Percentiles rank a stretch among this genome's conserved stretches.
Evolutionary conservation across 1,140 invertebrate genomes (phyloP).

Genomic region (Eriocheir sinensis): DNA sequence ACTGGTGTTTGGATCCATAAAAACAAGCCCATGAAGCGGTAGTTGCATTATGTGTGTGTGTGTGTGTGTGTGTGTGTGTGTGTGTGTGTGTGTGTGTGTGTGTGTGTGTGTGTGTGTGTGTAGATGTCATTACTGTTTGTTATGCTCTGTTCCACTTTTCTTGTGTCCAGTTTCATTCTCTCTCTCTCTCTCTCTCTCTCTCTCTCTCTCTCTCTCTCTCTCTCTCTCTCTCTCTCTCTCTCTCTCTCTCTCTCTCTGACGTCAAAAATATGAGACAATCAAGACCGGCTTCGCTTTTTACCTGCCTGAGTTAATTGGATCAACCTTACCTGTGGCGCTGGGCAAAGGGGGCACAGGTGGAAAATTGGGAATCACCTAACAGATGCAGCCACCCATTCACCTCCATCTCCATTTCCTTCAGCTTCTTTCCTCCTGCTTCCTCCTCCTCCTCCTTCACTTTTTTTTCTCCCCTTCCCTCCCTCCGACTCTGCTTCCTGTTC

Average conservation of each 20-base stretch:
- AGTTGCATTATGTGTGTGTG: background rate
- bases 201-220: conserved; percentile 1
- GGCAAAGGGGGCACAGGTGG: background rate
- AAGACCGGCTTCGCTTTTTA: background rate
- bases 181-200: no score
- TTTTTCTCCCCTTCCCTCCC: background rate
- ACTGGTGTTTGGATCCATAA: background rate
- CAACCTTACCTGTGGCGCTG: background rate
- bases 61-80: background rate
- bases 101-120: background rate
- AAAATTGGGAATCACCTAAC: conserved; percentile 8
- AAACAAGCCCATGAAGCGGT: background rate
- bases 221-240: background rate
- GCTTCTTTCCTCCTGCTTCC: background rate
- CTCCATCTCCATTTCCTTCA: no score
- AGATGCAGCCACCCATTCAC: no score
- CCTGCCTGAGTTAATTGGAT: background rate
- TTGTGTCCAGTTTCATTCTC: no score
- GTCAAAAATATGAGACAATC: conserved; percentile 7
- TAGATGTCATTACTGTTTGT: no score
- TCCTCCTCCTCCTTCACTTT: conserved; percentile 8
- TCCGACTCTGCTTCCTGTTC: no score
- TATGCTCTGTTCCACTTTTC: no score
- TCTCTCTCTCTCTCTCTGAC: background rate
- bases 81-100: background rate